Evolutionary conservation across 1,140 invertebrate genomes (phyloP).

Genomic region (Steinernema feltiae): DNA sequence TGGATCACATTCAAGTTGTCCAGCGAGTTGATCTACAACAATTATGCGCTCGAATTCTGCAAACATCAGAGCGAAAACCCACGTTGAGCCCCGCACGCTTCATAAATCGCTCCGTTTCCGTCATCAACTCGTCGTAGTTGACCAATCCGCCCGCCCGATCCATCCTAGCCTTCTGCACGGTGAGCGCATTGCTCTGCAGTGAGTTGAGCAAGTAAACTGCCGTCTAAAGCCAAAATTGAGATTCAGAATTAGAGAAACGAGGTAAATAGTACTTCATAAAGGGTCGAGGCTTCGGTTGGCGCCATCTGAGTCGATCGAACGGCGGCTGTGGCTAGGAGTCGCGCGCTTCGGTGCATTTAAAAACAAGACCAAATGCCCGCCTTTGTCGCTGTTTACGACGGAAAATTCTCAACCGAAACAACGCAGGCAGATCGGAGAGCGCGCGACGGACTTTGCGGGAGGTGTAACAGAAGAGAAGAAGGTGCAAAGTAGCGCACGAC

Average conservation of each 20-base stretch:
- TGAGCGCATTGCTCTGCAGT: conserved; percentile 39
- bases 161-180: conserved; percentile 23
- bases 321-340: not conserved
- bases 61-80: not conserved
- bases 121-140: not conserved
- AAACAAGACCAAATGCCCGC: not conserved
- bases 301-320: not conserved
- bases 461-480: not conserved
- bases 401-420: not conserved
- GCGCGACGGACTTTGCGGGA: not conserved
- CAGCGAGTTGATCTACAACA: conserved; percentile 53
- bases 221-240: conserved; percentile 17
- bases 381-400: conserved; percentile 4
- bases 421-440: not conserved
- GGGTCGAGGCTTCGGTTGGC: not conserved
- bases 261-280: not conserved
- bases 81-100: not conserved
- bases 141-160: not conserved
- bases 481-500: too few species aligned
- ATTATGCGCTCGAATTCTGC: not conserved
- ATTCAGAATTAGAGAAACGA: not conserved
- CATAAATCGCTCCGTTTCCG: not conserved
- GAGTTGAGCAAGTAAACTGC: conserved; percentile 34
- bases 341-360: not conserved
- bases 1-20: conserved; percentile 75